Conservation (phyloP, 1,140 invertebrate genomes). For the Brachionus sp. region DNA sequence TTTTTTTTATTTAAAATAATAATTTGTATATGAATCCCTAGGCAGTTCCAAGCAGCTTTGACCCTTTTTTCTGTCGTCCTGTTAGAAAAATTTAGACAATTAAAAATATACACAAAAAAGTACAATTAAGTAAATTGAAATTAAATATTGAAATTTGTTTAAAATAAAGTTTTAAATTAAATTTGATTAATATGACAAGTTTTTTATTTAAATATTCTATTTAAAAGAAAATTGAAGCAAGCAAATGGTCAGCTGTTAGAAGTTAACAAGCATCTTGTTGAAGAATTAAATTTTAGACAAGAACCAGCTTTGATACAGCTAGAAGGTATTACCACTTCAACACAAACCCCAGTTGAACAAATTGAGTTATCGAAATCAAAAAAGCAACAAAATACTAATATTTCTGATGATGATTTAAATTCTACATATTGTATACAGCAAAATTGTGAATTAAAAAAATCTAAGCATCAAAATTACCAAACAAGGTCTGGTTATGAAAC, state of each 20-base stretch:
- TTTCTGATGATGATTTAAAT: background rate
- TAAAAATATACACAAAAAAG: no score
- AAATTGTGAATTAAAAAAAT: background rate
- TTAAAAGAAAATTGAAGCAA: slow-evolving; percentile 17
- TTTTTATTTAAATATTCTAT: background rate
- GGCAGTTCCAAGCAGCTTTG: no score
- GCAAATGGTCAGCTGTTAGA: slow-evolving; percentile 24
- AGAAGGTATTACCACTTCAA: background rate
- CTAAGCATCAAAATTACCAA: background rate
- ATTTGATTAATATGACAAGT: background rate
- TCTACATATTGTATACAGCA: slow-evolving; percentile 3
- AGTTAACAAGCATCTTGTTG: background rate
- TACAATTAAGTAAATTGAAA: no score
- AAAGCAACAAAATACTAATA: background rate
- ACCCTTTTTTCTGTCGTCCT: no score
- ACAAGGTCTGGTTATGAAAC: background rate
- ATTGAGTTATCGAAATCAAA: background rate
- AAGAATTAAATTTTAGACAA: background rate
- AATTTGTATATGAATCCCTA: no score
- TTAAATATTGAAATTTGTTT: no score
- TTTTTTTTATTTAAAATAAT: no score
- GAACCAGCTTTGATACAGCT: background rate
- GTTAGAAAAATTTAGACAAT: no score
- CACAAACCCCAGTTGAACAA: background rate
- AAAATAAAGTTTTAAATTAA: no score